Evolutionary conservation across 2,888 invertebrate species (phyloP), one percentile per base, ranked within the genome.

Genomic region (Ceratothoa steindachneri): DNA sequence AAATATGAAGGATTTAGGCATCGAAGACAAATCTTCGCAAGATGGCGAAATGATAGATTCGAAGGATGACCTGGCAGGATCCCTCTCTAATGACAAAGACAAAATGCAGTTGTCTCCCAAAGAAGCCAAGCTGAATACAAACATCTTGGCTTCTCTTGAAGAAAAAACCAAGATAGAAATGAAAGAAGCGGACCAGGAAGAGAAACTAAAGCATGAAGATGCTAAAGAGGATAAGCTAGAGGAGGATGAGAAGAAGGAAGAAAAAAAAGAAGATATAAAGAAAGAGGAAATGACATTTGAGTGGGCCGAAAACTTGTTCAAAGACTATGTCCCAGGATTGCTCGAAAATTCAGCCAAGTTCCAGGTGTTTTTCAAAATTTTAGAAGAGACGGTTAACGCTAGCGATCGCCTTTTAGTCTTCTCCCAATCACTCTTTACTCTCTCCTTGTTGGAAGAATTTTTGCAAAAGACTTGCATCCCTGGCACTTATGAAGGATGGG

Each of bases 301-400:
- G 83, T 94, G 86, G 87, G 86, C 86, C 0, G 83, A 85, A 69
- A 82, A 83, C 2, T 79, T 85, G 1, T 82, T 87, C 82, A 83
- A 83, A 75, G 82, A 84, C 81, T 98, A 98, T 84, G 86, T 90
- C 77, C 90, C 94, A 0, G 96, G 95, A n/a, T 86, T 91, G 53
- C 89, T 97, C 80, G 93, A 94, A 82, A 94, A 95, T 83, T 95
- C 97, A 1, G 93, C 93, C 1, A 99, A 99, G 86, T 93, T 99
- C 91, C 90, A 93, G 81, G 88, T 98, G 64, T 90, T 98, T 82
- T 93, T 97, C 84, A 91, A 92, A 81, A 91, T 99, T 79, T 87
- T 99, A 67, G 91, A 93, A 81, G 93, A 96, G 84, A 92, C 95
- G 80, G 89, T 97, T 71, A 88, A 88, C 75, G 84, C 92, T 77